These are phyloP conservation scores for Mugil cephalus DNA, from an alignment of 2,113 vertebrate genomes.

Conservation along the genomic window DNA sequence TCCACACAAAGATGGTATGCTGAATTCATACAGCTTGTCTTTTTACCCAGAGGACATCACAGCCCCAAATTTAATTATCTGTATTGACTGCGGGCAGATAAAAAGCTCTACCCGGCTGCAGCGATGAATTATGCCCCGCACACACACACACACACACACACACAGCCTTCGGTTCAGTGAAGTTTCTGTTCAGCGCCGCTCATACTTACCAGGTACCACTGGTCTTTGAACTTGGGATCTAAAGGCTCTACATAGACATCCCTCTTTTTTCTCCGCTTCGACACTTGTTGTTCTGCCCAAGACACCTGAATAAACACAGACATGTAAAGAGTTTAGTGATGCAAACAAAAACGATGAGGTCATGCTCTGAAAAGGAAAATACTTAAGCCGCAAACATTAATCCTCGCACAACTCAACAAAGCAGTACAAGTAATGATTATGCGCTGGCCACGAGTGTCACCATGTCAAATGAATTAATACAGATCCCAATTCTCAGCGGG, in stretches of 20 bases:
- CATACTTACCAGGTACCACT: conserved; percentile 97
- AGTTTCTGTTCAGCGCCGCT: neutral
- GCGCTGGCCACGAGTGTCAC: conserved; percentile 34
- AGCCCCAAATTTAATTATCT: conserved; percentile 39
- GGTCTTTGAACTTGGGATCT: conserved; percentile 93
- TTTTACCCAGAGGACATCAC: conserved; percentile 18
- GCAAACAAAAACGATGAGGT: neutral
- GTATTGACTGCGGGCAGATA: conserved; percentile 37
- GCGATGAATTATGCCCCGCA: conserved; percentile 3
- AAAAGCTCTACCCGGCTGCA: conserved; percentile 32
- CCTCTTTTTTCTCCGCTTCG: conserved; percentile 90
- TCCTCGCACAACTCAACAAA: neutral
- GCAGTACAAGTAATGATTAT: conserved; percentile 37
- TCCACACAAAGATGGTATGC: conserved; percentile 17
- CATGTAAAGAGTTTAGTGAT: conserved; percentile 4
- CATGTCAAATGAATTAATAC: conserved; percentile 58
- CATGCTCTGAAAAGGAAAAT: neutral
- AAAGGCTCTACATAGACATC: conserved; percentile 88
- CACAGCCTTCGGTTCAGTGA: neutral
- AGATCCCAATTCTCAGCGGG: conserved; percentile 55
- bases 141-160: neutral
- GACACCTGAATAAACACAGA: conserved; percentile 84
- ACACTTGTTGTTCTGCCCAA: conserved; percentile 96
- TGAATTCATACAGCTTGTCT: conserved; percentile 41
- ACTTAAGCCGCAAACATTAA: neutral